Base-by-base conservation (phyloP, 2,113 vertebrate species). In the Lonchura striata region DNA sequence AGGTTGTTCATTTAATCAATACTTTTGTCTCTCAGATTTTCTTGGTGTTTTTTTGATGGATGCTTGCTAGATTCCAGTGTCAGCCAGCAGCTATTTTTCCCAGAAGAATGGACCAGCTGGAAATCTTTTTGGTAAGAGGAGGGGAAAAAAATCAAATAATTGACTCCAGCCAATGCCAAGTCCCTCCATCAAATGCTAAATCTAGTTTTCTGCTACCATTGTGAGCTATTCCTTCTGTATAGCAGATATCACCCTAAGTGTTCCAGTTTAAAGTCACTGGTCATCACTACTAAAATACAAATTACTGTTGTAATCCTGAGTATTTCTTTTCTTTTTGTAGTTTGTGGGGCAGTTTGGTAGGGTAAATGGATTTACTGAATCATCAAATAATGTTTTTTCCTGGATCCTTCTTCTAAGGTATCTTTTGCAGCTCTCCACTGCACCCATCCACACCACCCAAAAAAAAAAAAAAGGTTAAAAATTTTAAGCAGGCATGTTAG, bases 21-120 rank as follows among this genome's bases (percentile, higher is more conserved):
- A 47, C 53, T 86, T 94, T 92, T 90, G 37, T 86, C 60, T 92
- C 30, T 11, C 15, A 44, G 33, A 74, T 93, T 94, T 92, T 82
- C 35, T 54, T 70, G 12, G 15, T 85, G 41, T 37, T 82, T 15
- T 85, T 94, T 64, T 85, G 52, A 74, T 68, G 71, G 63, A 78
- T 86, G 24, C 17, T 88, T 4, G 0, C 50, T 90, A 63, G 39
- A 88, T 80, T 82, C 31, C 71, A 70, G 18, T 92, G 50, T 75
- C 47, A 70, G 18, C 46, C 68, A 91, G 59, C 53, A 80, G 39
- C 22, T 91, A 17, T 61, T 88, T 94, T 90, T 64, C 41, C 30
- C 56, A 85, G 59, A 86, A 95, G 47, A 87, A 37, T 13, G 46
- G 47, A 80, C 60, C 56, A 56, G 8, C 15, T 75, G 35, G 90